Percentiles rank a stretch among this genome's conserved stretches.
phyloP scores from a whole-genome alignment of 2,113 vertebrate genomes.

The Panthera tigris region DNA sequence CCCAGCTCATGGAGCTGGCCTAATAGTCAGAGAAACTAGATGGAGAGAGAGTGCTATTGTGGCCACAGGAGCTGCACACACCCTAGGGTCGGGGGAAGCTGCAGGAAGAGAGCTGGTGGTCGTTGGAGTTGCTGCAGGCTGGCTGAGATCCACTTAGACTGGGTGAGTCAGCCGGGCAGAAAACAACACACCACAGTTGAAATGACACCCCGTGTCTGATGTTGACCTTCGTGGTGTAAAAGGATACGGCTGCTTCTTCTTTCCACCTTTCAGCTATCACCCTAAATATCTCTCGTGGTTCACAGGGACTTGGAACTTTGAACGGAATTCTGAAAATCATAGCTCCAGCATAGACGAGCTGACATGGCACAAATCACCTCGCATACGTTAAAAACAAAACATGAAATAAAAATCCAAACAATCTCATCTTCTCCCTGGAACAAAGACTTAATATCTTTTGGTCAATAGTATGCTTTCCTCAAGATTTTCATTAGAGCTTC shows the following conservation, averaged over 20 bases:
- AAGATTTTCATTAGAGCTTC: constrained; percentile 11
- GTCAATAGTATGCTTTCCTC: background rate
- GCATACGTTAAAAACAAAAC: background rate
- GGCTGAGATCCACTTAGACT: background rate
- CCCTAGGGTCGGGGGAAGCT: background rate
- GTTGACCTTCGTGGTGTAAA: background rate
- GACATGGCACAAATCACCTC: background rate
- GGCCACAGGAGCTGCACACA: background rate
- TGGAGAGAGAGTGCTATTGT: background rate
- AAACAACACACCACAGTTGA: background rate
- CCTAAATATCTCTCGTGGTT: background rate
- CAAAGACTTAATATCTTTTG: background rate
- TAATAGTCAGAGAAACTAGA: background rate
- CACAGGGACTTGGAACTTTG: background rate
- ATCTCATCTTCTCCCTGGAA: background rate
- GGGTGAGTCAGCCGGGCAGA: background rate
- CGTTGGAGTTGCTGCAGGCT: accelerated
- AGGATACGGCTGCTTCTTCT: background rate
- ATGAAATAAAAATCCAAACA: background rate
- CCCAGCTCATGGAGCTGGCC: background rate
- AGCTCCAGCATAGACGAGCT: background rate
- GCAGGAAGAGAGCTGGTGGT: background rate
- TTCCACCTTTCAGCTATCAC: background rate
- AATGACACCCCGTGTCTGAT: accelerated
- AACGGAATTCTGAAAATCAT: background rate